phyloP scores from a whole-genome alignment of 2,888 invertebrate species.

The Lasioglossum oenotherae region DNA sequence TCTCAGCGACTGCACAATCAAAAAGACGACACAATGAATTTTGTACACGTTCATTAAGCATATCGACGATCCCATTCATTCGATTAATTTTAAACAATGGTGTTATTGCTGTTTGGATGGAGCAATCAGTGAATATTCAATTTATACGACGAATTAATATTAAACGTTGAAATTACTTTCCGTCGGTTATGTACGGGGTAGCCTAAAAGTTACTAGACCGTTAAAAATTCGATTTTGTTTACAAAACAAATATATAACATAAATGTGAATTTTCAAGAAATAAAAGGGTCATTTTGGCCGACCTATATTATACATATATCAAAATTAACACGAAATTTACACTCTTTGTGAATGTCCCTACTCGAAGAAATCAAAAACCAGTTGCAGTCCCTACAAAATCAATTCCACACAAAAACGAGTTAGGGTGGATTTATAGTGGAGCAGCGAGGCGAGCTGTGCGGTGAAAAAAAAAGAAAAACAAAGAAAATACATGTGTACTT shows the following conservation, averaged over 20 bases:
- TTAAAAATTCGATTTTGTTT: not conserved
- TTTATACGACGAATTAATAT: not conserved
- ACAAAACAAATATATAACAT: not conserved
- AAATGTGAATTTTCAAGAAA: not conserved
- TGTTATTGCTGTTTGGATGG: not conserved
- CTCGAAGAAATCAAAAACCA: too few relatives aligned
- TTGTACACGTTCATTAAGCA: not conserved
- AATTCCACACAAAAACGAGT: not conserved
- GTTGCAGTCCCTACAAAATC: not conserved
- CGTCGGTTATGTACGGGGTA: not conserved
- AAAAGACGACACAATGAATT: not conserved
- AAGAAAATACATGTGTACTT: too few relatives aligned
- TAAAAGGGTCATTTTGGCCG: not conserved
- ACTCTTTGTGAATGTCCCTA: not conserved
- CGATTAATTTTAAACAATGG: not conserved
- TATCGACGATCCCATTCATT: not conserved
- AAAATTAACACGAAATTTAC: not conserved
- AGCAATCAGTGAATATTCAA: not conserved
- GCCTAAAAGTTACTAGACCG: not conserved
- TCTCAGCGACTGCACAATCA: not conserved
- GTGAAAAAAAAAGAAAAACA: too few relatives aligned
- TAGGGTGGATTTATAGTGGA: too few relatives aligned
- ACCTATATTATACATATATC: not conserved
- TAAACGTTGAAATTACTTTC: not conserved
- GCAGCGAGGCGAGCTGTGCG: too few relatives aligned